Base-by-base conservation (phyloP, 2,888 invertebrate genomes). In the Phyto melanocephala region DNA sequence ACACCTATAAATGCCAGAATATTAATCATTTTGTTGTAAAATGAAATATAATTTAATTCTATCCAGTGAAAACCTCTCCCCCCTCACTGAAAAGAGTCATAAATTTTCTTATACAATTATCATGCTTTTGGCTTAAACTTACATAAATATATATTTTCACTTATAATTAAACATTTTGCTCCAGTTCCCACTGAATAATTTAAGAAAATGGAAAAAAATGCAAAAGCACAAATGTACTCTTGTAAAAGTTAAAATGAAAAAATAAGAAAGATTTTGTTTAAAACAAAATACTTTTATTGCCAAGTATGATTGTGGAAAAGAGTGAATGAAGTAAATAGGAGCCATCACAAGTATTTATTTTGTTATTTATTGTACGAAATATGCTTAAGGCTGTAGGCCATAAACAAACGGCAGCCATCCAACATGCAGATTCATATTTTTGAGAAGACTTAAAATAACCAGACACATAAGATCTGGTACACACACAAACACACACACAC, bases 321-420 rank as follows among this genome's bases (percentile, higher is more conserved):
- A 28, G 28, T 13, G 13, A 15, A 40, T 15, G 17, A 33, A 8
- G 13, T 5, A 33, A 1, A 15, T 22, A 58, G 28, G 28, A 28
- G 6, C 22, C 28, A 28, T n/a, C 10, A 45, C 8, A 40, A 47
- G 40, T 52, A 75, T 76, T 76, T 76, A 68, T 67, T 71, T 70
- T 71, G 42, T 67, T 62, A 68, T 67, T 67, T 68, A 77, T 77
- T 77, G 62, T 45, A 62, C 72, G 6, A 42, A 60, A 67, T 60
- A 37, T 22, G 84, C 86, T 86, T 70, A 65, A 71, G 86, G 86
- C 85, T 85, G 84, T 86, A 81, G 86, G 84, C 81, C 86, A 86
- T 84, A 83, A 78, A 71, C 82, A 85, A 85, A 86, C 85, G 77
- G 85, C 86, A 86, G 85, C 84, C 62, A 40, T n/a, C 22, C 58